A percentile compares a stretch with the other conserved stretches of the same genome.
Evolutionary conservation across 2,113 vertebrate species (phyloP).

Genomic region (Aegotheles bennettii): DNA sequence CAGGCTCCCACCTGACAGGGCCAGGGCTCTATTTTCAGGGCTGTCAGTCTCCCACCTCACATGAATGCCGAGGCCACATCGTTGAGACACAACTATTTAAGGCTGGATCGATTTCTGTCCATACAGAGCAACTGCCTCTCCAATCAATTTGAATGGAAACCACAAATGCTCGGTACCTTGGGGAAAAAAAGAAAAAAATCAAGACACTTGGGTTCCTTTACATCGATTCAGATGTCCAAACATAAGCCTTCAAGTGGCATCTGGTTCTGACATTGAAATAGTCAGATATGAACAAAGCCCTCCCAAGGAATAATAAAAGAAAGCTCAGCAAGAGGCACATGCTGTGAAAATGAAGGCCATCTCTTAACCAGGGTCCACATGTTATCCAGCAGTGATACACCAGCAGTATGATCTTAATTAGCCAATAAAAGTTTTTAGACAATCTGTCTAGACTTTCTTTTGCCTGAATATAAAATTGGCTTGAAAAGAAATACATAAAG

Average conservation of each 20-base stretch:
- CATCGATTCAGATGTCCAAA: background rate
- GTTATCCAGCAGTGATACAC: background rate
- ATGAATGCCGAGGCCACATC: accelerated
- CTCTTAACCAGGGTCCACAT: background rate
- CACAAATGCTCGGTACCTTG: background rate
- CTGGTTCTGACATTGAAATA: background rate
- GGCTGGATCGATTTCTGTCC: background rate
- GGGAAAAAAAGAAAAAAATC: background rate
- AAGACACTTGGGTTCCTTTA: background rate
- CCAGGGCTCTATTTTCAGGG: background rate
- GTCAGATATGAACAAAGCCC: background rate
- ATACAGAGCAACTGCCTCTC: background rate
- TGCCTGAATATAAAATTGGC: background rate
- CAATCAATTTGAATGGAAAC: background rate
- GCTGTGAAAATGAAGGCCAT: background rate
- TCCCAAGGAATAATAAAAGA: background rate
- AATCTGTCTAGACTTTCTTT: conserved; percentile 53
- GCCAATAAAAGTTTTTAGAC: conserved; percentile 44
- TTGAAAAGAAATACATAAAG: conserved; percentile 42
- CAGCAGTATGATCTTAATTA: conserved; percentile 45
- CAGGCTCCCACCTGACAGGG: accelerated
- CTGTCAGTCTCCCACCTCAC: background rate
- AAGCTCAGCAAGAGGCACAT: background rate
- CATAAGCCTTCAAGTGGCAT: background rate
- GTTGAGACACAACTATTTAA: accelerated